Percentiles rank a stretch among this genome's conserved stretches.
Conservation (phyloP, 1,140 invertebrate genomes). For the Zaprionus vittiger region DNA sequence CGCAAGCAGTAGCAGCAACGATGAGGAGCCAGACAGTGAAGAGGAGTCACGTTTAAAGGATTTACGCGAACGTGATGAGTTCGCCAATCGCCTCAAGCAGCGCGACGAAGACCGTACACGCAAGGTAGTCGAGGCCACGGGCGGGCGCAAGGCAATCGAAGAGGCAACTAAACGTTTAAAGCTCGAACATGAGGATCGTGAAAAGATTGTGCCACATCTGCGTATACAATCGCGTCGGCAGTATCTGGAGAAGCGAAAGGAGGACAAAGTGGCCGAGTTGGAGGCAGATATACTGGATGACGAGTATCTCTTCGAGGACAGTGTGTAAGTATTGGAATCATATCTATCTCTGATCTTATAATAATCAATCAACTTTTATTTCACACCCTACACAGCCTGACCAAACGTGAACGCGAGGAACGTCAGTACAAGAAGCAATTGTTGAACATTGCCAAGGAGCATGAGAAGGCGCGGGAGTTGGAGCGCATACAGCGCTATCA, state of each 20-base stretch:
- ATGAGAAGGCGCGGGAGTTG: constrained; percentile 95
- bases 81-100: constrained; percentile 93
- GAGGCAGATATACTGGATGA: constrained; percentile 98
- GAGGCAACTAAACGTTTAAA: constrained; percentile 96
- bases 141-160: constrained; percentile 92
- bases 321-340: constrained; percentile 87
- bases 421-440: constrained; percentile 96
- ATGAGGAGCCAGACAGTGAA: constrained; percentile 86
- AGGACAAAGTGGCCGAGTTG: constrained; percentile 97
- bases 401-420: constrained; percentile 92
- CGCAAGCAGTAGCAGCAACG: constrained; percentile 70
- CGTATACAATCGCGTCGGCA: constrained; percentile 95
- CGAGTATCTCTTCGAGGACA: constrained; percentile 96
- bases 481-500: constrained; percentile 96
- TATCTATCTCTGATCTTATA: neutral
- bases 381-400: constrained; percentile 87
- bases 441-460: constrained; percentile 95
- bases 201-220: constrained; percentile 94
- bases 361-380: neutral
- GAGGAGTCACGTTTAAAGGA: constrained; percentile 90
- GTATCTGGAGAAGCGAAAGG: constrained; percentile 97
- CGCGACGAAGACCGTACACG: constrained; percentile 95
- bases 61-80: constrained; percentile 96
- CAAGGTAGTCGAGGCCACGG: constrained; percentile 89
- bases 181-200: constrained; percentile 92